A percentile compares a stretch with the other conserved stretches of the same genome.
Evolutionary conservation across 2,113 vertebrate genomes (phyloP).

Genomic region (Tragelaphus strepsiceros): DNA sequence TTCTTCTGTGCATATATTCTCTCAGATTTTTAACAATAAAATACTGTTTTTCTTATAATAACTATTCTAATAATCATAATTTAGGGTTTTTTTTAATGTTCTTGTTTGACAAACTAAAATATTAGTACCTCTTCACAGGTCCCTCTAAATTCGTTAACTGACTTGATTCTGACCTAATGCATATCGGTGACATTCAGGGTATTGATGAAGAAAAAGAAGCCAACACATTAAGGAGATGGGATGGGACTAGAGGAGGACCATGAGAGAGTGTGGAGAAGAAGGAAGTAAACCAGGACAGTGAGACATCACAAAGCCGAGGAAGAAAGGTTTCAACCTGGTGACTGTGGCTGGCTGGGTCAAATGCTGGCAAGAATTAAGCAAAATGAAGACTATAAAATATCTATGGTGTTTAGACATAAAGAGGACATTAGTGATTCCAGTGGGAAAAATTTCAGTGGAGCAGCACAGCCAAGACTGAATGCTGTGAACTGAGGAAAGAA

Average conservation of each 20-base stretch:
- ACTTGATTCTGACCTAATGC: neutral
- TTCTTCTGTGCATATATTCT: neutral
- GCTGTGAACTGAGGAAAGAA: neutral
- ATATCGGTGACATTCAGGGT: neutral
- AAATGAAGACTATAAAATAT: neutral
- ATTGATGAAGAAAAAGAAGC: neutral
- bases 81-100: neutral
- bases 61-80: neutral
- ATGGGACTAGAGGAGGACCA: accelerated
- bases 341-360: neutral
- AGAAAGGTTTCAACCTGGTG: neutral
- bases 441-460: neutral
- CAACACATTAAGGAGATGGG: neutral
- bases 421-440: neutral
- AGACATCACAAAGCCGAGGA: neutral
- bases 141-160: neutral
- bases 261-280: neutral
- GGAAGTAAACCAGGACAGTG: neutral
- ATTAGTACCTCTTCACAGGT: neutral
- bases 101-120: neutral
- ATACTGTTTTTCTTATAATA: neutral
- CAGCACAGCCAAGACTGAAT: neutral
- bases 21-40: neutral
- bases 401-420: neutral
- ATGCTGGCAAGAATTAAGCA: neutral